Conservation (phyloP, 2,797 vertebrate species). For the Lepidocolaptes lacrymiger region DNA sequence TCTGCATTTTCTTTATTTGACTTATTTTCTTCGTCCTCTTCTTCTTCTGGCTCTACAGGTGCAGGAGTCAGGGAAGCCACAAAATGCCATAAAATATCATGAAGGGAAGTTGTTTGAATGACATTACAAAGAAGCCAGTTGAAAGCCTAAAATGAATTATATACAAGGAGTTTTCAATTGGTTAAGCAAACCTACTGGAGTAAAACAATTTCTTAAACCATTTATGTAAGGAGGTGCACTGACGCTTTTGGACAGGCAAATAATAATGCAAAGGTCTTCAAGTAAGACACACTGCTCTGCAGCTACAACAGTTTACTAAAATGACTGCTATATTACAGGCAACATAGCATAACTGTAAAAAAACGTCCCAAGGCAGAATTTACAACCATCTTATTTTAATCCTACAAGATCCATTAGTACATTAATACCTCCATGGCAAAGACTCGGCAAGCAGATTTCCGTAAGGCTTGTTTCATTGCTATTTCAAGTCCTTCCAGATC, state of each 20-base stretch:
- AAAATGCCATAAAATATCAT: constrained; percentile 99
- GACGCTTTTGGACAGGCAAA: neutral
- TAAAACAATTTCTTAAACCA: neutral
- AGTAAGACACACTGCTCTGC: fast-evolving
- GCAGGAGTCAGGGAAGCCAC: constrained; percentile 97
- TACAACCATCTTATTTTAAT: neutral
- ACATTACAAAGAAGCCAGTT: constrained; percentile 99
- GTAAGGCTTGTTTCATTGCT: constrained; percentile 96
- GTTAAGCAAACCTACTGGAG: neutral
- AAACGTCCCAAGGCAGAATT: neutral
- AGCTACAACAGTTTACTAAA: neutral
- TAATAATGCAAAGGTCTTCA: neutral
- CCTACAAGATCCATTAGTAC: neutral
- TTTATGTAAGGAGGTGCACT: neutral
- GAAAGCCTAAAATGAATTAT: constrained; percentile 85
- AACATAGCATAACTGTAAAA: neutral
- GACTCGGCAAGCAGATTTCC: constrained; percentile 97
- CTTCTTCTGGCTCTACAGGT: constrained; percentile 93
- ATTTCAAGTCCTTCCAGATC: constrained; percentile 97
- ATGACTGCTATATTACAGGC: neutral
- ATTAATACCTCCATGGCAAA: constrained; percentile 96
- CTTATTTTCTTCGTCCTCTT: constrained; percentile 97
- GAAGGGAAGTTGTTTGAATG: constrained; percentile 97
- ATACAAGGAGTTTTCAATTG: neutral
- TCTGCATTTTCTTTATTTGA: constrained; percentile 93